A percentile compares a stretch with the other conserved stretches of the same genome.
These are phyloP conservation scores for Marmota flaviventris DNA, from an alignment of 2,113 vertebrate genomes.

Conservation along the genomic window DNA sequence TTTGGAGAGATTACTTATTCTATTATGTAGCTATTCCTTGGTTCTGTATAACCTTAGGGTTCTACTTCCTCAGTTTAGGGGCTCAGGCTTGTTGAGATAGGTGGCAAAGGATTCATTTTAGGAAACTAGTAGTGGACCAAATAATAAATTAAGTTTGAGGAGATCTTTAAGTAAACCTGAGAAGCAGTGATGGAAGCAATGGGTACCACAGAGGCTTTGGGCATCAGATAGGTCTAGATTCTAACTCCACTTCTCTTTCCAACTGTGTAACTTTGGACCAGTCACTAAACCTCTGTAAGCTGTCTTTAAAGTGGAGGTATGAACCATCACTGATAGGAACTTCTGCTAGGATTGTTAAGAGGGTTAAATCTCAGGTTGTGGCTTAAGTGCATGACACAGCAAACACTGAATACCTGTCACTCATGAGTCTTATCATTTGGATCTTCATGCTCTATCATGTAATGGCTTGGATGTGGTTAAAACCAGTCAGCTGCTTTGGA, in stretches of 20 bases:
- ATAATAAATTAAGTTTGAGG: background rate
- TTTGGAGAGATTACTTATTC: background rate
- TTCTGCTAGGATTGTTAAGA: background rate
- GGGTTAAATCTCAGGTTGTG: background rate
- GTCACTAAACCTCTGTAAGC: background rate
- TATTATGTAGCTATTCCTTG: background rate
- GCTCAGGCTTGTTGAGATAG: background rate
- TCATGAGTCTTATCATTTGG: background rate
- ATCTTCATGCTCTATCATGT: background rate
- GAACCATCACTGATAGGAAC: background rate
- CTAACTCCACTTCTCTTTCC: background rate
- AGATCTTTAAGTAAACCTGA: background rate
- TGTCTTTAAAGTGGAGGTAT: background rate
- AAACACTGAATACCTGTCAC: background rate
- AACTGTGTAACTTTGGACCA: background rate
- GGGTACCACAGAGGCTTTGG: background rate
- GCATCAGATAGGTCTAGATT: background rate
- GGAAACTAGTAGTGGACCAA: background rate
- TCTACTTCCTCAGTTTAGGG: background rate
- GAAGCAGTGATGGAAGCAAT: background rate
- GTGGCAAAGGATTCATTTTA: background rate
- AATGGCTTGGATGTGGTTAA: background rate
- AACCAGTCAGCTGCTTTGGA: background rate
- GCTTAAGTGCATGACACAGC: background rate
- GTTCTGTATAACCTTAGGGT: background rate